A percentile compares a stretch with the other conserved stretches of the same genome.
These are phyloP conservation scores for Burhinus oedicnemus DNA, from an alignment of 2,113 vertebrate species.

Conservation along the genomic window DNA sequence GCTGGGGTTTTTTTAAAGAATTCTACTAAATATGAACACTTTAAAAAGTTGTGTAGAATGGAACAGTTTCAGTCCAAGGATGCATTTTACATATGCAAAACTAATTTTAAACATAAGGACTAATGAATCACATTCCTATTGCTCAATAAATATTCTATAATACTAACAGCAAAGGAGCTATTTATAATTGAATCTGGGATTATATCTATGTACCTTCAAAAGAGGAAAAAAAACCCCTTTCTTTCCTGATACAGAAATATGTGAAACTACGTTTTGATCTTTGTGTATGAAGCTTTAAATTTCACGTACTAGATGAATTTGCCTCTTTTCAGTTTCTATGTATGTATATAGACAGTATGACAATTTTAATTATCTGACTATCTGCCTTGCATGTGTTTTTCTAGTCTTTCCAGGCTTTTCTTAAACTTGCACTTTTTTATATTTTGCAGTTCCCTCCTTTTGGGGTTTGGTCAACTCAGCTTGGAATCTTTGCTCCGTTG, in stretches of 20 bases:
- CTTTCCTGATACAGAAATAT: neutral
- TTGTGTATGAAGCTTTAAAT: neutral
- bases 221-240: neutral
- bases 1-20: accelerated
- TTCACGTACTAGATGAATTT: neutral
- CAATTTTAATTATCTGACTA: neutral
- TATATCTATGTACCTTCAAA: neutral
- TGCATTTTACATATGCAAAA: neutral
- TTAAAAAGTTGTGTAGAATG: neutral
- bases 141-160: neutral
- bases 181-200: neutral
- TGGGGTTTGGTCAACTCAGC: constrained; percentile 99
- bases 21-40: neutral
- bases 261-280: neutral
- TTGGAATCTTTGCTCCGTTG: constrained; percentile 98
- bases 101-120: neutral
- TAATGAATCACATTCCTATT: neutral
- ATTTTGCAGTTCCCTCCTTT: constrained; percentile 93
- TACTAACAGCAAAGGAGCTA: neutral
- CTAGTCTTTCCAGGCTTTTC: neutral
- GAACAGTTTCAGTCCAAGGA: neutral
- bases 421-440: neutral
- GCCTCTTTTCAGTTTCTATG: neutral
- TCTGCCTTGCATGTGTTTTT: neutral
- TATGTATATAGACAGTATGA: neutral